Base-by-base conservation (phyloP, 1,140 invertebrate genomes). In the Argopecten irradians region DNA sequence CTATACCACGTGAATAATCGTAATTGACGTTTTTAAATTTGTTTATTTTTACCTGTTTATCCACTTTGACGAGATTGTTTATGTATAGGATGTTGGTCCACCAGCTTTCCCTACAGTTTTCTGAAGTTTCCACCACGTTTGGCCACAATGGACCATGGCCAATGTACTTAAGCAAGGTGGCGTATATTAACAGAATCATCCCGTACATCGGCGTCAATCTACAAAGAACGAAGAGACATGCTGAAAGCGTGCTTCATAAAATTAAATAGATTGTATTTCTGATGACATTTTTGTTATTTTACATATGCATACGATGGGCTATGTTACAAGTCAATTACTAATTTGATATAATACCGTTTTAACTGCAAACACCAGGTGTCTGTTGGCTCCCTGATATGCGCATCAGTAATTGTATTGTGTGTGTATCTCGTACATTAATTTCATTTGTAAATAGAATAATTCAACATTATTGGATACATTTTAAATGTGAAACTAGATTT, bases 21-120 rank as follows among this genome's bases (percentile, higher is more conserved):
- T n/a, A n/a, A n/a, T n/a, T n/a, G n/a, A n/a, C n/a, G n/a, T n/a
- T n/a, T n/a, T n/a, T n/a, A n/a, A n/a, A n/a, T n/a, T n/a, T n/a
- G n/a, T n/a, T 2, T 97, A 83, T 35, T 85, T 83, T 89, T 88
- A 93, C 93, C 93, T 90, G 89, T 9, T 91, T 43, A 82, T 97
- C 96, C 2, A 96, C 96, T 39, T 97, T 95, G 1, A 98, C 96
- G 88, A 98, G 97, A 94, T 98, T 98, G 93, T 98, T 98, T n/a
- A 98, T 96, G 93, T 98, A 98, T 0, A 98, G 95, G 19, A 98
- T 94, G 93, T 98, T 98, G 0, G 97, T 96, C 98, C 98, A 98
- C 98, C 98, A 98, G 32, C 97, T 97, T 11, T 96, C 95, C 90
- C 96, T 93, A 92, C 98, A 98, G 89, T 92, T 88, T n/a, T 93